Percentiles rank a stretch among this genome's conserved stretches.
These are phyloP conservation scores for Teinopalpus imperialis DNA, from an alignment of 2,888 invertebrate genomes.

Conservation along the genomic window DNA sequence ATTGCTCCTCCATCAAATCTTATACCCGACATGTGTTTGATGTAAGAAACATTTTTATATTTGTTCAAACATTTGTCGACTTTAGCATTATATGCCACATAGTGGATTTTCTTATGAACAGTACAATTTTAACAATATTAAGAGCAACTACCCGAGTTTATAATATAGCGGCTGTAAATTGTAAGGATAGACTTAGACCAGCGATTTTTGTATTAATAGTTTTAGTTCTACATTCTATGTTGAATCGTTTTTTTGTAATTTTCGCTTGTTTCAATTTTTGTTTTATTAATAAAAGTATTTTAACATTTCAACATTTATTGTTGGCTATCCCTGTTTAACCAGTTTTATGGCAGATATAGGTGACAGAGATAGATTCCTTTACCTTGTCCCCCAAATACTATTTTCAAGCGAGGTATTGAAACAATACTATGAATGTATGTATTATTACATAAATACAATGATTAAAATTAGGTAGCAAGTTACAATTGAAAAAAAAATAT, in stretches of 20 bases:
- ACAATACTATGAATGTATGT: too few relatives aligned
- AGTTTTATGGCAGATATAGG: too few relatives aligned
- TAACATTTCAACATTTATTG: constrained; percentile 23
- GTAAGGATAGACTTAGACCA: constrained; percentile 42
- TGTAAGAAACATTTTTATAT: constrained; percentile 1
- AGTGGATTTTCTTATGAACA: background rate
- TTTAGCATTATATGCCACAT: background rate
- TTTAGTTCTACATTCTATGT: constrained; percentile 35
- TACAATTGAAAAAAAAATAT: too few relatives aligned
- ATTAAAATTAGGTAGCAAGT: too few relatives aligned
- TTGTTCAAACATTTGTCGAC: constrained; percentile 9
- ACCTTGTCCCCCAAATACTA: too few relatives aligned
- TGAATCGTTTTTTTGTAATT: constrained; percentile 39
- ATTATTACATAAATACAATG: too few relatives aligned
- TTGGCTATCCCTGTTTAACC: too few relatives aligned
- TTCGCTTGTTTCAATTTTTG: constrained; percentile 51
- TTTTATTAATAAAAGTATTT: constrained; percentile 55
- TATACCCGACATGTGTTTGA: background rate
- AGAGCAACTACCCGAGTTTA: constrained; percentile 1
- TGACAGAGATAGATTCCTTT: too few relatives aligned
- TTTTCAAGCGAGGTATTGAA: too few relatives aligned
- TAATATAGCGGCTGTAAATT: constrained; percentile 31
- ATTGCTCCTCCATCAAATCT: background rate
- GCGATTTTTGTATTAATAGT: constrained; percentile 39
- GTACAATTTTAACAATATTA: constrained; percentile 9